Percentiles rank a stretch among this genome's conserved stretches.
These are phyloP conservation scores for Crotophaga sulcirostris DNA, from an alignment of 2,113 vertebrate species.

Conservation along the genomic window DNA sequence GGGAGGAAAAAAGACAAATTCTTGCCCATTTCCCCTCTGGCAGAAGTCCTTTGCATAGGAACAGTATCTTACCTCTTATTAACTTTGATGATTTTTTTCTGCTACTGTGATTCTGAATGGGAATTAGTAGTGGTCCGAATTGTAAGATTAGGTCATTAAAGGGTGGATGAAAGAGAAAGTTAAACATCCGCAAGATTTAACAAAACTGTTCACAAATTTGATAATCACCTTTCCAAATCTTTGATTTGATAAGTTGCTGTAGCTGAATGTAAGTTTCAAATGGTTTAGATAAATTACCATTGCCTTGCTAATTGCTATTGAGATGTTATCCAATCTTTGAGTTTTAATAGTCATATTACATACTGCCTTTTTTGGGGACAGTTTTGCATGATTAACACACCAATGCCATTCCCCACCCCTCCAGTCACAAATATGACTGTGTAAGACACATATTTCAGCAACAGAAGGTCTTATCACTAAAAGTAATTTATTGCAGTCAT, in stretches of 20 bases:
- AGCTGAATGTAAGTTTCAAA: neutral
- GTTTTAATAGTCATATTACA: neutral
- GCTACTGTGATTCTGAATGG: constrained; percentile 16
- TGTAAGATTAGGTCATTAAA: neutral
- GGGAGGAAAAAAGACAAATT: neutral
- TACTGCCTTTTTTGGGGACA: neutral
- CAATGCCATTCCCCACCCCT: neutral
- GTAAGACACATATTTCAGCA: neutral
- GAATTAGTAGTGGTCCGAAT: neutral
- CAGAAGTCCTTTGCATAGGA: neutral
- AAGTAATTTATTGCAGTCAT: neutral
- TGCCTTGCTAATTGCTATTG: neutral
- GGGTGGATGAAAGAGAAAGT: neutral
- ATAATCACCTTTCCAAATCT: neutral
- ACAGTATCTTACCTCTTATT: neutral
- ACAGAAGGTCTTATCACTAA: neutral
- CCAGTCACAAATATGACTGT: neutral
- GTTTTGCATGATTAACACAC: neutral
- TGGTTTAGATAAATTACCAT: neutral
- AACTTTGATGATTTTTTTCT: neutral
- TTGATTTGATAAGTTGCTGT: neutral
- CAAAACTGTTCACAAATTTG: neutral
- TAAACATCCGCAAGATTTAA: neutral
- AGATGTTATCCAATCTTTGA: neutral
- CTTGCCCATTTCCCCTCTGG: neutral